Percentiles rank a stretch among this genome's conserved stretches.
Conservation (phyloP, 2,888 invertebrate species). For the Petrolisthes cinctipes region DNA sequence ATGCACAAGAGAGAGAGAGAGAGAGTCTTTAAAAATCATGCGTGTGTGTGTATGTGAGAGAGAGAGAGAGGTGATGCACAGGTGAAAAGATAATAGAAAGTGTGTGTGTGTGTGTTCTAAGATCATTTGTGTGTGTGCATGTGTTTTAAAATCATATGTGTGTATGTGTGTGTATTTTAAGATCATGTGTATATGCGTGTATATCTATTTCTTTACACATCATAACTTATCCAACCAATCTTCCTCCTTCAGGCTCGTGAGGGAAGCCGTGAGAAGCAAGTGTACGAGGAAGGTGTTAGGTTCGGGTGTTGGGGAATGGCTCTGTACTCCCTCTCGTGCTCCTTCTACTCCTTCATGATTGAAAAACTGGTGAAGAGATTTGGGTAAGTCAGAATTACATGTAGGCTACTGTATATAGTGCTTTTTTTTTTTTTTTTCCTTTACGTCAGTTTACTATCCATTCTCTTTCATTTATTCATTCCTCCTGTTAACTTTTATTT, state of each 20-base stretch:
- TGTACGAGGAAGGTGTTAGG: slow-evolving; percentile 90
- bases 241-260: slow-evolving; percentile 67
- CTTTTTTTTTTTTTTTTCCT: slow-evolving; percentile 1
- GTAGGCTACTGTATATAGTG: background rate
- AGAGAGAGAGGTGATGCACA: no score
- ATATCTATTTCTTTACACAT: no score
- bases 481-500: background rate
- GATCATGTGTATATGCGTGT: no score
- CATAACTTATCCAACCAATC: background rate
- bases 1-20: no score
- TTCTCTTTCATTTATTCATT: background rate
- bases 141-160: no score
- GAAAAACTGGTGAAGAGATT: slow-evolving; percentile 85
- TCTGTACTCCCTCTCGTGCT: slow-evolving; percentile 86
- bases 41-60: no score
- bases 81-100: no score
- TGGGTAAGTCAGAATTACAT: slow-evolving; percentile 69
- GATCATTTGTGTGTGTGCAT: no score
- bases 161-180: no score
- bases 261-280: slow-evolving; percentile 68
- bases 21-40: background rate
- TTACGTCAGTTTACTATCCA: background rate
- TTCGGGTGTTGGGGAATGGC: slow-evolving; percentile 98
- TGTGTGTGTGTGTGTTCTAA: no score
- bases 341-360: slow-evolving; percentile 89